Evolutionary conservation across 2,797 vertebrate genomes (phyloP).

Genomic region (Lophius americanus): DNA sequence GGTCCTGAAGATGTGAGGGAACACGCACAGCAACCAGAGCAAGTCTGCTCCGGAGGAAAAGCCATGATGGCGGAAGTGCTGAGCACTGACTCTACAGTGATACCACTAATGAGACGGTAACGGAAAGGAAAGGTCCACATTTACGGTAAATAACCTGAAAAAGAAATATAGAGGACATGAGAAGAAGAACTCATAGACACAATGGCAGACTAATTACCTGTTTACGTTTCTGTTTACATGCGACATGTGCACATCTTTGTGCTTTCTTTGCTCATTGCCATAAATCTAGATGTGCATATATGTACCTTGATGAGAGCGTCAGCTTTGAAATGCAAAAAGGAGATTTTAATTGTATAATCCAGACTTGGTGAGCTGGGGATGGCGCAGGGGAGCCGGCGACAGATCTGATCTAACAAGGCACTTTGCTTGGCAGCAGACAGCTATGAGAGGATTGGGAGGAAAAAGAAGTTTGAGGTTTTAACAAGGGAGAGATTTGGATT

Average conservation of each 20-base stretch:
- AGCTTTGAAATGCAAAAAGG: conserved; percentile 65
- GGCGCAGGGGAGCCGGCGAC: conserved; percentile 40
- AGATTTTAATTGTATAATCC: conserved; percentile 70
- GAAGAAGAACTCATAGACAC: conserved; percentile 12
- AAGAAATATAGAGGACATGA: conserved; percentile 1
- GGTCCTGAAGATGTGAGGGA: conserved; percentile 46
- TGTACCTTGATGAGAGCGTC: conserved; percentile 45
- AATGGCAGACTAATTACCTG: conserved; percentile 28
- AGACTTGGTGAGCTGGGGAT: conserved; percentile 50
- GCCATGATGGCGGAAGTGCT: conserved; percentile 41
- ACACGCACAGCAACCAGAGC: conserved; percentile 35
- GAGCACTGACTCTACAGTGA: conserved; percentile 27
- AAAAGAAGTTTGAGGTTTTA: conserved; percentile 62
- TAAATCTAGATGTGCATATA: conserved; percentile 16
- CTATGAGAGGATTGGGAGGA: conserved; percentile 64
- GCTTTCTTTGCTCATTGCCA: conserved; percentile 13
- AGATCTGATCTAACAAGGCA: conserved; percentile 73
- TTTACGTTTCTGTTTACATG: conserved; percentile 26
- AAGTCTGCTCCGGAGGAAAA: conserved; percentile 33
- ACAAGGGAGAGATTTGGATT: conserved; percentile 74
- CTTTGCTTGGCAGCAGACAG: conserved; percentile 58
- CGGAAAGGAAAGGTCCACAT: conserved; percentile 5
- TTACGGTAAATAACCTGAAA: conserved; percentile 42
- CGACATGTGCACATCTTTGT: not conserved
- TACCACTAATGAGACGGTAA: conserved; percentile 46